Evolutionary conservation across 2,888 invertebrate genomes (phyloP), one percentile per base, ranked within the genome.

Genomic region (Rosalia funebris): DNA sequence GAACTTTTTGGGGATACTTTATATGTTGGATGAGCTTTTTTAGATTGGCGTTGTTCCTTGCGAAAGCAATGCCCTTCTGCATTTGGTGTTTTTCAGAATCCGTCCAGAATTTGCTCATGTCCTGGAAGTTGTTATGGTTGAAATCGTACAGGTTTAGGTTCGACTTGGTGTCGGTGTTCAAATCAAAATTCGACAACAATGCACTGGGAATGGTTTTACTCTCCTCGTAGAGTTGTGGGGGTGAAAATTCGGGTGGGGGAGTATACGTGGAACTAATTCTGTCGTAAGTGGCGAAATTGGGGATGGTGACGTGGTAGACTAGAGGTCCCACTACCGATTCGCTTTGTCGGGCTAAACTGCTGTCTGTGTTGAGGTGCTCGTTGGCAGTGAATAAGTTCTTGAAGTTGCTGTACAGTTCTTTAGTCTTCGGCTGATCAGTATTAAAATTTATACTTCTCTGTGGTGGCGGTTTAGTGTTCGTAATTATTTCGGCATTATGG

Each of bases 91-190:
- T 69, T 47, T 69, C 69, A 1, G 59, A 50, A 5, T 37, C 44
- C 0, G 63, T 60, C 66, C 69, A 66, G 39, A 53, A 66, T n/a
- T 52, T 55, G 41, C 65, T 65, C 69, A 69, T 66, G 37, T 66
- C 69, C 16, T 58, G 57, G n/a, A 68, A 41, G n/a, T 57, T 57
- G 25, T 68, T 68, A 12, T 48, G 50, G 15, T 62, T 57, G 44
- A 57, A 65, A 16, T 42, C 32, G 17, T 16, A 25, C 10, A 14
- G 31, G n/a, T 10, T 16, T 1, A 1, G n/a, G 1, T 1, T 1
- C 10, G 12, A 31, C 19, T 45, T 31, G n/a, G n/a, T n/a, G 19
- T 11, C n/a, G 14, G 4, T 15, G 31, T 20, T 19, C n/a, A 4
- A 11, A 9, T 16, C 12, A 10, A 25, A 25, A 7, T 25, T 7